phyloP scores from a whole-genome alignment of 2,888 invertebrate species.

The Conistra vaccinii region DNA sequence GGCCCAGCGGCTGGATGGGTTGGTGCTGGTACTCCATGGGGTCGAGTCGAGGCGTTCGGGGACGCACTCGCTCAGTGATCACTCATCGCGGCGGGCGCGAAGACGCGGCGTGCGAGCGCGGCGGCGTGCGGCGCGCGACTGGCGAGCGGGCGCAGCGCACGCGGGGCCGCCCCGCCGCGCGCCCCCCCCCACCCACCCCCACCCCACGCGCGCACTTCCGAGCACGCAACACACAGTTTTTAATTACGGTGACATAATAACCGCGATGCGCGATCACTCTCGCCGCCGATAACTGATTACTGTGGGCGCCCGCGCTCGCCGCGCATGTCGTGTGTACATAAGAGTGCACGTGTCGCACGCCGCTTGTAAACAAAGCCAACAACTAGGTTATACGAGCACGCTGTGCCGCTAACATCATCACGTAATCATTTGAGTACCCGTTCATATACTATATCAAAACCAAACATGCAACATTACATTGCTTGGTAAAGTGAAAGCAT shows the following conservation, averaged over 20 bases:
- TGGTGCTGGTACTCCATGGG: constrained; percentile 89
- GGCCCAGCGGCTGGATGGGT: constrained; percentile 90
- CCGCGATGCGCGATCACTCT: constrained; percentile 80
- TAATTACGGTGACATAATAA: constrained; percentile 82
- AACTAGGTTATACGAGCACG: constrained; percentile 68
- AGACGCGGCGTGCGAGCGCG: constrained; percentile 76
- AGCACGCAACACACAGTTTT: constrained; percentile 75
- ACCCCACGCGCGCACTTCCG: constrained; percentile 62
- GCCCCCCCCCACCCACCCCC: constrained; percentile 53
- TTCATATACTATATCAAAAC: constrained; percentile 39
- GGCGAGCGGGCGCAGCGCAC: constrained; percentile 73
- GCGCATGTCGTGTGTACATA: constrained; percentile 69
- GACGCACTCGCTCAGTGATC: constrained; percentile 81
- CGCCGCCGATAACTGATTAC: constrained; percentile 76
- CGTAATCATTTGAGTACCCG: constrained; percentile 56
- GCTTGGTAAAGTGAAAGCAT: not conserved
- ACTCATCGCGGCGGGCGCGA: constrained; percentile 85
- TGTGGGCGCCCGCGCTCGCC: constrained; percentile 66
- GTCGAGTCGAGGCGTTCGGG: constrained; percentile 76
- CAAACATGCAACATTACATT: constrained; percentile 7
- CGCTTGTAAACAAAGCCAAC: constrained; percentile 81
- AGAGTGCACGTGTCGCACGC: constrained; percentile 78
- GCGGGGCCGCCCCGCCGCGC: constrained; percentile 63
- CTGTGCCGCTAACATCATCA: constrained; percentile 55
- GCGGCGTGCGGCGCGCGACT: constrained; percentile 79